Conservation (phyloP, 2,797 vertebrate genomes). For the Microcaecilia unicolor region DNA sequence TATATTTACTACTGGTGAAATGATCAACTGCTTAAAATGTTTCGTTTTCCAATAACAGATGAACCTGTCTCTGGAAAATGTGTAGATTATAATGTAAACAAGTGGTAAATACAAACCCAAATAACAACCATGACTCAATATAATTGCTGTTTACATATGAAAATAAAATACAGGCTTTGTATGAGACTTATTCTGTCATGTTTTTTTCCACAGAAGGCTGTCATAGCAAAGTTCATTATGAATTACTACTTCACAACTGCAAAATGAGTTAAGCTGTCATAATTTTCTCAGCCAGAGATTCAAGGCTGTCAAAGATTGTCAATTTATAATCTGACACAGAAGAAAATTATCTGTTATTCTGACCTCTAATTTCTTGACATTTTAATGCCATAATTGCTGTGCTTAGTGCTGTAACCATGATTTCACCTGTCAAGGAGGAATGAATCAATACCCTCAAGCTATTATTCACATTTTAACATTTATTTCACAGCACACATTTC, state of each 20-base stretch:
- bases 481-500: conserved; percentile 38
- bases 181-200: conserved; percentile 78
- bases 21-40: background rate
- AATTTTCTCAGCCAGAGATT: conserved; percentile 64
- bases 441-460: conserved; percentile 75
- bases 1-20: too few relatives aligned
- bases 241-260: conserved; percentile 74
- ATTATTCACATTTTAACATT: conserved; percentile 54
- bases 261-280: conserved; percentile 82
- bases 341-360: conserved; percentile 77
- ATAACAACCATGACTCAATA: conserved; percentile 70
- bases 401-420: conserved; percentile 70
- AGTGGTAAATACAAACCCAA: conserved; percentile 52
- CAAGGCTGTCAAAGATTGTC: conserved; percentile 67
- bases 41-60: conserved; percentile 13
- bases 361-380: conserved; percentile 89
- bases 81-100: conserved; percentile 51
- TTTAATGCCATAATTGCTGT: conserved; percentile 83
- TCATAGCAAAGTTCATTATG: conserved; percentile 73
- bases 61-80: conserved; percentile 13
- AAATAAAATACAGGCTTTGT: conserved; percentile 68
- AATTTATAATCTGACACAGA: conserved; percentile 72
- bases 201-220: conserved; percentile 76
- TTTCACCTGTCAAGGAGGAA: conserved; percentile 77
- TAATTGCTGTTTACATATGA: conserved; percentile 76